These are phyloP conservation scores for Anodontia alba DNA, from an alignment of 2,888 invertebrate species.

Conservation along the genomic window DNA sequence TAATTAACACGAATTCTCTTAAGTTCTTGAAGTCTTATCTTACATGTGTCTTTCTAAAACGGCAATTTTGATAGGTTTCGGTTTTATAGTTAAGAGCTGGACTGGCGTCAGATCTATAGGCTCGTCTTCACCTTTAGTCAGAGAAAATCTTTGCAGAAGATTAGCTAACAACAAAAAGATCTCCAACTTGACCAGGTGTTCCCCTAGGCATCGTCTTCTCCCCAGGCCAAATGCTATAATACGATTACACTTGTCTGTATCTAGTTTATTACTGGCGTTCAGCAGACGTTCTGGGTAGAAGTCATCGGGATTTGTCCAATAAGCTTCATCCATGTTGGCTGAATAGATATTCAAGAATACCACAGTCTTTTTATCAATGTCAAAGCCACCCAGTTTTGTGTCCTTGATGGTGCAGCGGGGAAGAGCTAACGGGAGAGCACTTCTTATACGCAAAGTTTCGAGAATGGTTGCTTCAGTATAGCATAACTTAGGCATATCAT, in stretches of 20 bases:
- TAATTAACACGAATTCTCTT: no score
- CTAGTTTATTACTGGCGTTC: constrained; percentile 30
- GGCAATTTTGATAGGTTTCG: constrained; percentile 27
- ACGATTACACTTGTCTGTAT: constrained; percentile 44
- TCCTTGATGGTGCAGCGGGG: constrained; percentile 70
- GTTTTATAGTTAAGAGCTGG: not conserved
- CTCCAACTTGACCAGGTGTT: constrained; percentile 68
- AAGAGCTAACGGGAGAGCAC: constrained; percentile 67
- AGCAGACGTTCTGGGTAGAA: constrained; percentile 71
- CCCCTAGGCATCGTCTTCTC: constrained; percentile 72
- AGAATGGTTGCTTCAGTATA: constrained; percentile 67
- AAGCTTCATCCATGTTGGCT: constrained; percentile 54
- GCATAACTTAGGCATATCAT: constrained; percentile 54
- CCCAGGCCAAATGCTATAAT: constrained; percentile 71
- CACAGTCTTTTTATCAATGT: constrained; percentile 62
- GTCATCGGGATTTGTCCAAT: constrained; percentile 67
- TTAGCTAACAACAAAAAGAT: constrained; percentile 68
- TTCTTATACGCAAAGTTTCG: constrained; percentile 64
- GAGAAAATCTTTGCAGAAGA: constrained; percentile 64
- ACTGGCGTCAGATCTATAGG: constrained; percentile 4
- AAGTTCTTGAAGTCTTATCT: no score
- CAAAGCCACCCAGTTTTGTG: constrained; percentile 44
- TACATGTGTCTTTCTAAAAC: constrained; percentile 22
- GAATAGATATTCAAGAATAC: constrained; percentile 71
- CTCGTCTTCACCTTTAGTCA: not conserved